A percentile compares a stretch with the other conserved stretches of the same genome.
Evolutionary conservation across 2,797 vertebrate species (phyloP).

Genomic region (Caiman crocodilus): DNA sequence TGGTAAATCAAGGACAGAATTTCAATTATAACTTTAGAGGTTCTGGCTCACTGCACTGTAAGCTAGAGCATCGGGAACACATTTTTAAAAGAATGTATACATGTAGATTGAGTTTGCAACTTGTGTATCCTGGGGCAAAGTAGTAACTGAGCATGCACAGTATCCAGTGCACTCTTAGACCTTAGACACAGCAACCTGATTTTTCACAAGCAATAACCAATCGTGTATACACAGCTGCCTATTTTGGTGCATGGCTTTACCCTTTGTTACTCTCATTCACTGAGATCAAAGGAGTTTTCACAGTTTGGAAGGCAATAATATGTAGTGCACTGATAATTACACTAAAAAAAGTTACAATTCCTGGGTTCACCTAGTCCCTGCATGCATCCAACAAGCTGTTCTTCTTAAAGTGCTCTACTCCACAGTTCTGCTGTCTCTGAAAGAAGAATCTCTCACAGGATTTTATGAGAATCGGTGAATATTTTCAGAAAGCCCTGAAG

Average conservation of each 20-base stretch:
- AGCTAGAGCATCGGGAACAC: not conserved
- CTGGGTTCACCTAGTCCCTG: not conserved
- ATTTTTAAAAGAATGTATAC: not conserved
- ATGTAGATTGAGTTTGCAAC: not conserved
- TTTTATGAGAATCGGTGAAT: conserved; percentile 10
- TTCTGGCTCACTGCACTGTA: not conserved
- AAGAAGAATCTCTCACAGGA: not conserved
- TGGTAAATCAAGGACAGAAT: not conserved
- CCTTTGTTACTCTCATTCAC: not conserved
- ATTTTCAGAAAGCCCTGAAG: not conserved
- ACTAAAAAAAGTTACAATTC: not conserved
- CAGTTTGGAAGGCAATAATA: not conserved
- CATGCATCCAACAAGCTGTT: not conserved
- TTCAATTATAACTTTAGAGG: not conserved
- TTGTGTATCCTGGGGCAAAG: not conserved
- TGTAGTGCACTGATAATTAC: not conserved
- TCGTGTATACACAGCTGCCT: not conserved
- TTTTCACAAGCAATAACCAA: not conserved
- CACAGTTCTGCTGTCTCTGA: conserved; percentile 11
- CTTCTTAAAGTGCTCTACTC: not conserved
- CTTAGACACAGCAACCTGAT: not conserved
- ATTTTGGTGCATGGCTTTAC: not conserved
- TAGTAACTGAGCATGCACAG: not conserved
- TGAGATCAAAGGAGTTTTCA: not conserved
- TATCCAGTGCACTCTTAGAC: not conserved